These are phyloP conservation scores for Saccopteryx bilineata DNA, from an alignment of 2,113 vertebrate species.

Conservation along the genomic window DNA sequence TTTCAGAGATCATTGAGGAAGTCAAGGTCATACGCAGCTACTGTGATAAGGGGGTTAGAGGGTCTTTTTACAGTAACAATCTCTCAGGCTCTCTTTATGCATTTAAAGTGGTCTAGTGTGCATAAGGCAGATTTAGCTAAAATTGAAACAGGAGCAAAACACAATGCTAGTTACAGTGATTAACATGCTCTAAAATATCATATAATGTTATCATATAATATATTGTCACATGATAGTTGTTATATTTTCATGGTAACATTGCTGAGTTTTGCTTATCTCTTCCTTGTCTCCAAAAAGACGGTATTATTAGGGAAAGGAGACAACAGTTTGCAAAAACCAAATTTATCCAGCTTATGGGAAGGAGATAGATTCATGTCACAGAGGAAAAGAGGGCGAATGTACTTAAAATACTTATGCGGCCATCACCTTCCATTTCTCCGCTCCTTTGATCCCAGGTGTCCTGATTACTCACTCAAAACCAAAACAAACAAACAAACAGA, in stretches of 20 bases:
- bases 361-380: not conserved
- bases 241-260: not conserved
- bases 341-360: not conserved
- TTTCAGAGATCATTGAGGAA: conserved; percentile 4
- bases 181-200: not conserved
- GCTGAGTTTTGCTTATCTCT: not conserved
- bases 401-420: not conserved
- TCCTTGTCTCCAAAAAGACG: not conserved
- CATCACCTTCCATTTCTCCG: not conserved
- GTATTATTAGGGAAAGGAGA: not conserved
- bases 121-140: not conserved
- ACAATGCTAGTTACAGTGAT: not conserved
- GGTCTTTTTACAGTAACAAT: not conserved
- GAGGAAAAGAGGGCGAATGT: not conserved
- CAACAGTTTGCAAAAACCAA: not conserved
- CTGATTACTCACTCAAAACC: not conserved
- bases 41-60: not conserved
- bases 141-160: not conserved
- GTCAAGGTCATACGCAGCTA: not conserved
- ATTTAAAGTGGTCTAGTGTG: not conserved
- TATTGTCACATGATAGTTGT: not conserved
- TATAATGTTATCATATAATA: not conserved
- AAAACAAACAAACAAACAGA: not conserved
- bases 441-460: not conserved
- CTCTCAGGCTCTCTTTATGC: not conserved